These are phyloP conservation scores for Idaea biselata DNA, from an alignment of 2,888 invertebrate genomes.

Conservation along the genomic window DNA sequence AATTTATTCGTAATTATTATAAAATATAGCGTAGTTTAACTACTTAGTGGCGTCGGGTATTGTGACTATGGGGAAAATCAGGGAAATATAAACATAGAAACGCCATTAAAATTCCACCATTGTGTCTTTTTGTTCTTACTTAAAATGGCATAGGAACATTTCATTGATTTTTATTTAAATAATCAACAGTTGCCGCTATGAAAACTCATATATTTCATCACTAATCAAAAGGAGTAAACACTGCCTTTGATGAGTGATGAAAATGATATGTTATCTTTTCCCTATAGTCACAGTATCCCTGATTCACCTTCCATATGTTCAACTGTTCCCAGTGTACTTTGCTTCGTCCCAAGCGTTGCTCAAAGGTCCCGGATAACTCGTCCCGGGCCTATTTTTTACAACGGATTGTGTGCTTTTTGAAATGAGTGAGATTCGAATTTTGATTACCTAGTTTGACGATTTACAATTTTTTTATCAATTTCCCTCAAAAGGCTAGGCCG, in stretches of 20 bases:
- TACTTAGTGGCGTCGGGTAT: slow-evolving; percentile 12
- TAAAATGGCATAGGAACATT: too few relatives aligned
- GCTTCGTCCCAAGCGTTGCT: slow-evolving; percentile 39
- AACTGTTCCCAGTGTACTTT: slow-evolving; percentile 37
- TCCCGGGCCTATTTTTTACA: slow-evolving; percentile 15
- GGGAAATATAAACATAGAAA: too few relatives aligned
- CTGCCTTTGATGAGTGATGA: too few relatives aligned
- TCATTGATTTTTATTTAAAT: too few relatives aligned
- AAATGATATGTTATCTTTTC: neutral
- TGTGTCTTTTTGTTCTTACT: too few relatives aligned
- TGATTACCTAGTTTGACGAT: neutral
- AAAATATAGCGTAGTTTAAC: slow-evolving; percentile 4
- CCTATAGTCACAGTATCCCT: neutral
- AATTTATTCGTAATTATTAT: neutral
- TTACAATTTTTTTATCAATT: neutral
- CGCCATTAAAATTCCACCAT: too few relatives aligned
- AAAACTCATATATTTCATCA: too few relatives aligned
- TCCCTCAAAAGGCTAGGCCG: neutral
- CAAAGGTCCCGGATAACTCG: slow-evolving; percentile 27
- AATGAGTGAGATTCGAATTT: slow-evolving; percentile 6
- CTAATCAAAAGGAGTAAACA: too few relatives aligned
- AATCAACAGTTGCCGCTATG: too few relatives aligned
- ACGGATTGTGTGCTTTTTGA: slow-evolving; percentile 44
- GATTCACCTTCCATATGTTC: neutral
- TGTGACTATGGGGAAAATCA: neutral